Evolutionary conservation across 2,797 vertebrate genomes (phyloP), one percentile per base, ranked within the genome.

Genomic region (Myripristis murdjan): DNA sequence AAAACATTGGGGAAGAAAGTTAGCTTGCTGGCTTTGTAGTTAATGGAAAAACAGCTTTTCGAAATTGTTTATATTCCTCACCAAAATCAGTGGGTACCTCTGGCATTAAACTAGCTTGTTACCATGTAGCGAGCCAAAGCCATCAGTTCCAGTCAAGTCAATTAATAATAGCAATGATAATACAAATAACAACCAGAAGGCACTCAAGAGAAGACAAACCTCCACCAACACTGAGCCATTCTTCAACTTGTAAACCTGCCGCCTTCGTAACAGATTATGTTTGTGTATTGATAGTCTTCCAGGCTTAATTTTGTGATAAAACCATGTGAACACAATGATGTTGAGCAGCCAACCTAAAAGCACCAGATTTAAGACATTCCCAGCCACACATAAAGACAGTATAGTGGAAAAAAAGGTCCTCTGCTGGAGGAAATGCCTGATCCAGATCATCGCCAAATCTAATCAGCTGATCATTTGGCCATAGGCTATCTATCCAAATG

Each of bases 81-180:
- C 23, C 15, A 15, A 52, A 52, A 28, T 26, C 22, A 51, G 12
- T 14, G 9, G 23, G 14, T 26, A 24, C 14, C 49, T 52, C 49
- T 26, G 23, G 11, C 11, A 8, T 28, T 46, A 3, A 5, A 11
- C 16, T 3, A n/a, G 24, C 15, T 52, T 67, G n/a, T 9, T 12
- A 47, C 11, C 64, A 44, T 22, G 49, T 41, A 35, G 56, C 26
- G 49, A 44, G 52, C 5, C 14, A 0, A 41, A 48, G 1, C 1
- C 2, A 41, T 23, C 24, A 0, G 0, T 53, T 39, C 51, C 4
- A 16, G 12, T 24, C 0, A 20, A 54, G 22, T 12, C 49, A 52
- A 62, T 75, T 73, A 60, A 53, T 75, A 67, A 44, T 37, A 28
- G 35, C 37, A 37, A 37, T 37, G 12, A 37, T 37, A 37, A 12